phyloP scores from a whole-genome alignment of 2,113 vertebrate species.

The Coracopsis vasa region DNA sequence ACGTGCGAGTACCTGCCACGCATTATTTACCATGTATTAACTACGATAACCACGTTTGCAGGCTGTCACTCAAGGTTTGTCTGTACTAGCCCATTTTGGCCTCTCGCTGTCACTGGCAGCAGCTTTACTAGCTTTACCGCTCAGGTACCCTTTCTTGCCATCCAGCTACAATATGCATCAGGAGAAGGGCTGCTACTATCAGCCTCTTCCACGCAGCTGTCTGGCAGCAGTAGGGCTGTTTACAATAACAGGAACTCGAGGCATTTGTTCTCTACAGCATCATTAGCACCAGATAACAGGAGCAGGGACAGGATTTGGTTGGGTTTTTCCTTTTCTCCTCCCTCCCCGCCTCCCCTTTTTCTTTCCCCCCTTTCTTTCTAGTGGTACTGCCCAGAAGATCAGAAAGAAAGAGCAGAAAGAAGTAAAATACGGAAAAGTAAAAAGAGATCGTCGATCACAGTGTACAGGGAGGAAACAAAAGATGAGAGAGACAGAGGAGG shows the following conservation, averaged over 20 bases:
- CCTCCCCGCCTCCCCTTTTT: accelerated
- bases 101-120: not conserved
- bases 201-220: not conserved
- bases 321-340: not conserved
- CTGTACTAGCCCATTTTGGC: not conserved
- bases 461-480: not conserved
- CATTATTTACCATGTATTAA: not conserved
- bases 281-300: slow-evolving; percentile 10
- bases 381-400: accelerated
- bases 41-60: not conserved
- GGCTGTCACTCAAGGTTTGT: not conserved
- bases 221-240: not conserved
- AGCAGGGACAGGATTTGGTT: not conserved
- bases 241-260: not conserved
- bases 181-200: not conserved
- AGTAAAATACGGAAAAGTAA: not conserved
- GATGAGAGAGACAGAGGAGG: not conserved
- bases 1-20: not conserved
- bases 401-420: not conserved
- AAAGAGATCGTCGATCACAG: not conserved
- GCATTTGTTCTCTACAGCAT: not conserved
- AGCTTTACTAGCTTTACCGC: not conserved
- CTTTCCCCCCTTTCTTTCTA: accelerated
- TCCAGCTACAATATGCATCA: not conserved
- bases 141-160: not conserved